Conservation (phyloP, 2,888 invertebrate genomes). For the Pseudococcus longispinus region DNA sequence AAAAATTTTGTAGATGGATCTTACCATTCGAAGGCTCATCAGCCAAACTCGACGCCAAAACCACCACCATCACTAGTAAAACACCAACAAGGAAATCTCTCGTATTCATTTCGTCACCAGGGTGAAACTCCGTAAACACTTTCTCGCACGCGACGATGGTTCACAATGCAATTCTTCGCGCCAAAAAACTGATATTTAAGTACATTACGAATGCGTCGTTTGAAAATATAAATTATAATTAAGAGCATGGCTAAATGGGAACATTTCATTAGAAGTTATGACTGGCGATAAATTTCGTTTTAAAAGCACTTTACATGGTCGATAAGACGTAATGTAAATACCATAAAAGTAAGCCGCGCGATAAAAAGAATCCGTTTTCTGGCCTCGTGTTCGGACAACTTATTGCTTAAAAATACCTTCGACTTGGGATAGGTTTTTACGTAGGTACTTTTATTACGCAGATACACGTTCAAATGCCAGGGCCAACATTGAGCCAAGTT, state of each 20-base stretch:
- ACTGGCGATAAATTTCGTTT: slow-evolving; percentile 28
- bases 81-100: background rate
- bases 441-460: background rate
- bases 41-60: background rate
- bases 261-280: slow-evolving; percentile 24
- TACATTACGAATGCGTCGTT: background rate
- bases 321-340: slow-evolving; percentile 42
- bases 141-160: background rate
- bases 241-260: background rate
- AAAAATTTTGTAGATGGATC: no score
- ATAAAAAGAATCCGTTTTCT: slow-evolving; percentile 25
- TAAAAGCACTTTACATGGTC: slow-evolving; percentile 43
- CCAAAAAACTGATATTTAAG: background rate
- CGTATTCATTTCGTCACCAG: background rate
- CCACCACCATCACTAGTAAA: background rate
- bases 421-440: background rate
- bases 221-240: background rate
- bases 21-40: background rate
- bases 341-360: slow-evolving; percentile 22
- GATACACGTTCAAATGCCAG: background rate
- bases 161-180: background rate
- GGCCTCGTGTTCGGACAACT: background rate
- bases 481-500: background rate
- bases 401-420: slow-evolving; percentile 2
- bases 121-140: background rate